Base-by-base conservation (phyloP, 2,888 invertebrate genomes). In the Eupithecia centaureata region DNA sequence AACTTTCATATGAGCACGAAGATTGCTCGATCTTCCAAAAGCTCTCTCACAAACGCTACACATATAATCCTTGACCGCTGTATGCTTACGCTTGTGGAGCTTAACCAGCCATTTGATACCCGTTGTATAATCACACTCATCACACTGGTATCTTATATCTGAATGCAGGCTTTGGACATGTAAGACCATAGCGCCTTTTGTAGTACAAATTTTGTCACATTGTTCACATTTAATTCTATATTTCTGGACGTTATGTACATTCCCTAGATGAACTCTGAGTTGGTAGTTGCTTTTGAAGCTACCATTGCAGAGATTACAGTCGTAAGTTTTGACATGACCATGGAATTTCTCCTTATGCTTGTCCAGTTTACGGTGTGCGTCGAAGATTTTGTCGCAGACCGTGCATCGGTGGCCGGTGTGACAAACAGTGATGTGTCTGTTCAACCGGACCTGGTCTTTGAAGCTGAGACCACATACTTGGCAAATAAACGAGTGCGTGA, bases 11-110 rank as follows among this genome's bases (percentile, higher is more conserved):
- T 91, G 91, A 0, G 85, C 81, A 5, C 90, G 73, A 3, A 91
- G 65, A 65, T 91, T 91, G 54, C 94, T 95, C 8, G 94, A 94
- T 47, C 95, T 90, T 0, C 94, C 90, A 57, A 95, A 94, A 74
- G 86, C 87, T 54, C 87, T 91, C 0, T 91, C 90, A 64, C 95
- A 95, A n/a, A 94, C 85, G 47, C 94, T 94, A 68, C 95, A 95
- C 1, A 85, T 83, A 65, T 94, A 94, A 13, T 89, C 86, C 12
- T 88, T 92, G 1, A 93, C 91, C 0, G 91, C 92, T 22, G 86
- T 89, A 82, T 94, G 95, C 47, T 89, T 92, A 25, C 89, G 86
- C 61, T 88, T 89, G 68, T 94, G 94, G 2, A 90, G 67, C 30
- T 82, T 89, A 0, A 91, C 79, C 77, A 86, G 76, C 86, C 87